Evolutionary conservation across 2,797 vertebrate species (phyloP), one percentile per base, ranked within the genome.

Genomic region (Coluber constrictor): DNA sequence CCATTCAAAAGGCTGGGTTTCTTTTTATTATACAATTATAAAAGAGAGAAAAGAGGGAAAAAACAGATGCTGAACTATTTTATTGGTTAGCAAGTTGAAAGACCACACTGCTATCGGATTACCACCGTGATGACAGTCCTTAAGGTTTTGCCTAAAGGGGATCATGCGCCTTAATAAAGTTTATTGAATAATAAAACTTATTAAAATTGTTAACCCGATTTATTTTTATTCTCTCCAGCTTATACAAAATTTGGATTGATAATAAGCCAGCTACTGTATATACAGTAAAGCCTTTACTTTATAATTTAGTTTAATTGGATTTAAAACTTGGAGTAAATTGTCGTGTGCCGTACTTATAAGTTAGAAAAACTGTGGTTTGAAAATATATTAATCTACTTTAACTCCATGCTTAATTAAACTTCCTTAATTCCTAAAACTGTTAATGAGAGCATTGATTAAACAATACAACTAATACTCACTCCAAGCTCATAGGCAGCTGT

Each of bases 111-210:
- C 98, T 97, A 98, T 98, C 97, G 98, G 99, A 99, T 99, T 99
- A 99, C 98, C 98, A 98, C 98, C 98, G 97, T 94, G 97, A 98
- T 99, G 98, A 98, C 98, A 99, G 98, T 98, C 98, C 98, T 91
- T 98, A 98, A 98, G 98, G 98, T 98, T 98, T 99, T 97, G 99
- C 98, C 99, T 99, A 99, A 99, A 99, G 98, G 93, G 99, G 99
- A 99, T 99, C 99, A 99, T 97, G 98, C 98, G 97, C 98, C 98
- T 98, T 99, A 99, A 99, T 99, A 99, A 99, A 99, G 98, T 99
- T 99, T 99, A 99, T 99, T 99, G 99, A 99, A 99, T 99, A 99
- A 99, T 99, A 99, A 99, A 99, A 99, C 98, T 99, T 99, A 99
- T 99, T 99, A 99, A 99, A 99, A 99, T 98, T 99, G 99, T 99